Percentiles rank a stretch among this genome's conserved stretches.
Evolutionary conservation across 1,140 invertebrate species (phyloP).

Genomic region (Musca domestica): DNA sequence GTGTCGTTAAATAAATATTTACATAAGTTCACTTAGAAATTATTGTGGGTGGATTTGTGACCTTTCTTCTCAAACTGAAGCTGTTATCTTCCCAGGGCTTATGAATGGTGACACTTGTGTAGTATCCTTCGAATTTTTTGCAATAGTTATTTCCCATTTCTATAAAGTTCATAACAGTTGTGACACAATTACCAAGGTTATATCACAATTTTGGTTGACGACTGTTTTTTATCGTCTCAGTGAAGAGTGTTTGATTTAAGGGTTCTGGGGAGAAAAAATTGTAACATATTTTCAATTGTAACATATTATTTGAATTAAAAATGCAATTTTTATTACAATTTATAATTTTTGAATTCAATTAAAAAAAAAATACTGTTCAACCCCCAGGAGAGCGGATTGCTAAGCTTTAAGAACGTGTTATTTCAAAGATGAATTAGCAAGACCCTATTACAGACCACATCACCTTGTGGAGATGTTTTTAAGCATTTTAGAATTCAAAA

Average conservation of each 20-base stretch:
- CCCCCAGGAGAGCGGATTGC: too few species aligned
- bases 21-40: constrained; percentile 6
- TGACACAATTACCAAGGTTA: not conserved
- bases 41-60: constrained; percentile 15
- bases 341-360: too few species aligned
- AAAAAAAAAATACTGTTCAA: too few species aligned
- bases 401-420: too few species aligned
- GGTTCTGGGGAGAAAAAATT: not conserved
- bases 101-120: not conserved
- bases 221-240: not conserved
- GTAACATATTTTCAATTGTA: constrained; percentile 10
- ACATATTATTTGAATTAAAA: constrained; percentile 13
- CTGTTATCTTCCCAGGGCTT: not conserved
- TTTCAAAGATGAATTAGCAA: too few species aligned
- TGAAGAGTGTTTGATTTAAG: not conserved
- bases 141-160: too few species aligned
- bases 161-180: not conserved
- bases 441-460: too few species aligned
- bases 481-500: too few species aligned
- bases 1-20: constrained; percentile 15
- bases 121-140: not conserved
- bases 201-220: not conserved
- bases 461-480: too few species aligned
- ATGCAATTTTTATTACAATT: not conserved
- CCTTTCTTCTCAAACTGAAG: not conserved